Evolutionary conservation across 2,888 invertebrate genomes (phyloP).

Genomic region (Aspidiotus rigidus): DNA sequence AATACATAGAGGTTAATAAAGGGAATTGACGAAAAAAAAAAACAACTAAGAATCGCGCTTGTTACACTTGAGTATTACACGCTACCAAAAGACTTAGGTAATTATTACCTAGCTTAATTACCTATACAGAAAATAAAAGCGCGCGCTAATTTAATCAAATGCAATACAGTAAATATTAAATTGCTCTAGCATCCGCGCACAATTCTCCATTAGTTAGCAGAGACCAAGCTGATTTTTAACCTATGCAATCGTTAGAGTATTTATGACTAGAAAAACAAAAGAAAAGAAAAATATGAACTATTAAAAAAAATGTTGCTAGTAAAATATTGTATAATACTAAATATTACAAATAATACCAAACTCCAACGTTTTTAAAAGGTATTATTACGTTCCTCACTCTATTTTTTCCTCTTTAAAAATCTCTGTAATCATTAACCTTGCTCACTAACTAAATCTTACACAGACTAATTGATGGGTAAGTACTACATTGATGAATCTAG

Average conservation of each 20-base stretch:
- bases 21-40: not conserved
- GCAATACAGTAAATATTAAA: not conserved
- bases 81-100: too few species aligned
- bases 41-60: not conserved
- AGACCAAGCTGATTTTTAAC: constrained; percentile 13
- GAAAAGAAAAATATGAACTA: not conserved
- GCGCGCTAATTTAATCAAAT: too few species aligned
- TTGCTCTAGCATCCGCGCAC: constrained; percentile 6
- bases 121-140: too few species aligned
- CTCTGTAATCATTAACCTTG: not conserved
- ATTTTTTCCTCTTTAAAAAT: not conserved
- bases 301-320: not conserved
- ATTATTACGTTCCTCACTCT: not conserved
- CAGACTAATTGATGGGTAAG: too few species aligned
- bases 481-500: too few species aligned
- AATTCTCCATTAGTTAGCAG: constrained; percentile 14
- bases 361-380: too few species aligned
- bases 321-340: not conserved
- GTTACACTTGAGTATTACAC: too few species aligned
- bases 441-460: too few species aligned
- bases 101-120: too few species aligned
- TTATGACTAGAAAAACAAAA: not conserved
- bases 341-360: not conserved
- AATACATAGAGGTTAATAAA: not conserved
- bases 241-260: constrained; percentile 12